Conservation (phyloP, 2,113 vertebrate species). For the Oreocharis arfaki region DNA sequence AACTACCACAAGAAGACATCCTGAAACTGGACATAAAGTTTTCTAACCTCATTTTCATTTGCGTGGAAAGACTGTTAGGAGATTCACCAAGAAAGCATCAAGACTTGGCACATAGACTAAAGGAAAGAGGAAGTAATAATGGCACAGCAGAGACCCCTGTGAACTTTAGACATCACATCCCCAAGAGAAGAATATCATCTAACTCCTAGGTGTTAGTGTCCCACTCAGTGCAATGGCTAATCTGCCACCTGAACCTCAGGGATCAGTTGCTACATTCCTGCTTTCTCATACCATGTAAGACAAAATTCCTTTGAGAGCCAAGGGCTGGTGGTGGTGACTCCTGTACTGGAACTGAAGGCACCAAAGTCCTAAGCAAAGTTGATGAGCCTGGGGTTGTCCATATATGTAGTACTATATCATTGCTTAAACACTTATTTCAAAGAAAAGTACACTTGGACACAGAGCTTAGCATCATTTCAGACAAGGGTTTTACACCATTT, state of each 20-base stretch:
- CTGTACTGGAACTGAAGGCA: background rate
- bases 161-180: background rate
- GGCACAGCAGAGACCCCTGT: background rate
- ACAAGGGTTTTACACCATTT: background rate
- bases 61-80: background rate
- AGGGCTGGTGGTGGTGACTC: background rate
- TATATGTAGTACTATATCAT: background rate
- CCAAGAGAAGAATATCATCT: background rate
- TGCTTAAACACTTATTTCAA: background rate
- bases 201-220: background rate
- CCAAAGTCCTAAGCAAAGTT: background rate
- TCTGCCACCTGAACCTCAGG: background rate
- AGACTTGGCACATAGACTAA: background rate
- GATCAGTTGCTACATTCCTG: background rate
- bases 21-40: background rate
- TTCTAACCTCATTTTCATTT: background rate
- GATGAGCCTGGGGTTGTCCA: background rate
- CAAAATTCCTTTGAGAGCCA: background rate
- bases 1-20: background rate
- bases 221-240: background rate
- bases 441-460: background rate
- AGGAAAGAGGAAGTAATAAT: background rate
- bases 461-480: background rate
- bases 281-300: background rate
- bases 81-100: background rate